Conservation (phyloP, 1,140 invertebrate species). For the Bombus confusus region DNA sequence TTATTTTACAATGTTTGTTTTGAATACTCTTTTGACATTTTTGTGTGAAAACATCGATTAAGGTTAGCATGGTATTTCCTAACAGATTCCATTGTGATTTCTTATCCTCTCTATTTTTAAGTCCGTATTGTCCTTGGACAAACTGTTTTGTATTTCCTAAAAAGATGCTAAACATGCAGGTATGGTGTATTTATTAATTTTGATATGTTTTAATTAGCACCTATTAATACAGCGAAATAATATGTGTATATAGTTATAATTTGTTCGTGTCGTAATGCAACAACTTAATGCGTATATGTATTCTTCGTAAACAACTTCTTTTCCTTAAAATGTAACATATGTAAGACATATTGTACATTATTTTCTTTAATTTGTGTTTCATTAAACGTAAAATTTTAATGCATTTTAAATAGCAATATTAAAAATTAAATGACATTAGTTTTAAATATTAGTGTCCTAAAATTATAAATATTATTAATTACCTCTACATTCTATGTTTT, state of each 20-base stretch:
- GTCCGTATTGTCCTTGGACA: background rate
- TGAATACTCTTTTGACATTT: background rate
- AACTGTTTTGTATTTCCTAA: background rate
- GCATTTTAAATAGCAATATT: background rate
- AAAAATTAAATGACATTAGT: background rate
- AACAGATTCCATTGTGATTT: background rate
- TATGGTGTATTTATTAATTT: slow-evolving; percentile 8
- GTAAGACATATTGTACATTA: background rate
- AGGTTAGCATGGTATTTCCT: slow-evolving; percentile 13
- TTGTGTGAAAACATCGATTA: background rate
- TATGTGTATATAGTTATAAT: too few relatives aligned
- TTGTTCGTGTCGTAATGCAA: background rate
- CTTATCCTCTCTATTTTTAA: background rate
- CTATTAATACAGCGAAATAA: background rate
- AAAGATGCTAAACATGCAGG: background rate
- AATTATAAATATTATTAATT: background rate
- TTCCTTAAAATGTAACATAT: background rate
- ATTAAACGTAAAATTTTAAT: background rate
- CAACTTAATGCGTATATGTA: background rate
- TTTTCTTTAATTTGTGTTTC: background rate
- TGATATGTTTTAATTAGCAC: background rate
- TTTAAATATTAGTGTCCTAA: background rate
- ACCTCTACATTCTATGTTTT: background rate
- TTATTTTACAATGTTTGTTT: slow-evolving; percentile 35
- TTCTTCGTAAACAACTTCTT: background rate